A percentile compares a stretch with the other conserved stretches of the same genome.
phyloP scores from a whole-genome alignment of 2,113 vertebrate species.

The Erinaceus europaeus region DNA sequence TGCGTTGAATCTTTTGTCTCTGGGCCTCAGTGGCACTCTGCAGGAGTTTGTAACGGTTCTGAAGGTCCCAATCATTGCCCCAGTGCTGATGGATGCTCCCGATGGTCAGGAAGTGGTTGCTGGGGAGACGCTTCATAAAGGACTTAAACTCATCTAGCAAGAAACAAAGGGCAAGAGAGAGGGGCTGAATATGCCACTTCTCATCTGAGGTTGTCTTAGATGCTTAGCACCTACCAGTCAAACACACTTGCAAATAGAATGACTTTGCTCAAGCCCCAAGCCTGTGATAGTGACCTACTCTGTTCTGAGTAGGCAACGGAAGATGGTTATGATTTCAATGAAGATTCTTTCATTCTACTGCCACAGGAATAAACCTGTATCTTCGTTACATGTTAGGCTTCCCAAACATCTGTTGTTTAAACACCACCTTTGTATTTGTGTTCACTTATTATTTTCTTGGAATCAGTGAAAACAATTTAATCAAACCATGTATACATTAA shows the following conservation, averaged over 20 bases:
- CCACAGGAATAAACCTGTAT: background rate
- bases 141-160: constrained; percentile 96
- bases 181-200: background rate
- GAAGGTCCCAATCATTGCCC: constrained; percentile 99
- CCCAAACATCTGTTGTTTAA: background rate
- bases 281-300: background rate
- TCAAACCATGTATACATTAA: background rate
- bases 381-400: background rate
- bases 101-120: constrained; percentile 96
- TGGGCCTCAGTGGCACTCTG: constrained; percentile 94
- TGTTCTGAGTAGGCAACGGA: background rate
- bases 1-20: constrained; percentile 95
- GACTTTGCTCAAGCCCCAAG: fast-evolving
- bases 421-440: background rate
- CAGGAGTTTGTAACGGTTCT: constrained; percentile 95
- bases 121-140: constrained; percentile 96
- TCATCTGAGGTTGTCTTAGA: background rate
- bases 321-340: background rate
- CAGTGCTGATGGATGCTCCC: constrained; percentile 98
- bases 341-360: background rate
- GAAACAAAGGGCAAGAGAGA: constrained; percentile 47
- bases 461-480: background rate
- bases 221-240: background rate
- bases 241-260: background rate
- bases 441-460: background rate